Base-by-base conservation (phyloP, 2,113 vertebrate species). In the Pelusios castaneus region DNA sequence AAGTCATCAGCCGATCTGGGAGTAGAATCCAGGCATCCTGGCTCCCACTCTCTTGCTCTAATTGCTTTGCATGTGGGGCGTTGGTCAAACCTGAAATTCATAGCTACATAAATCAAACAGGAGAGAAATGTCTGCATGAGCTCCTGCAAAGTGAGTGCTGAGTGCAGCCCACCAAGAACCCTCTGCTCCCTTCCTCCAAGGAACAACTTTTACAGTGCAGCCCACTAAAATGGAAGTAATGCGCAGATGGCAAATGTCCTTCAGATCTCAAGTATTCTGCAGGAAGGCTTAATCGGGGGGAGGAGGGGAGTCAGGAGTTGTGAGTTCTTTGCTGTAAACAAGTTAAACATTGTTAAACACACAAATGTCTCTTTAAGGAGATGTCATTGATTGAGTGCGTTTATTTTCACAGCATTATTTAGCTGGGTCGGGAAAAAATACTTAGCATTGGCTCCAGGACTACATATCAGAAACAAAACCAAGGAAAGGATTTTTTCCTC, bases 321-420 rank as follows among this genome's bases (percentile, higher is more conserved):
- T 92, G 97, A 98, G 98, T 97, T 98, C 98, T 98, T 91, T 81
- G 84, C 95, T 93, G 95, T 98, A 99, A 98, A 99, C 98, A 99
- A 98, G 97, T 98, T 97, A 98, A 97, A 97, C 97, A 60, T 98
- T 98, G 98, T 98, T 98, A 98, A 98, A 99, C 98, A 98, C 98
- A 98, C 97, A 97, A 94, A 84, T 95, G 98, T 97, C 98, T 97
- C 97, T 96, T 98, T 97, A 96, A 97, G 97, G 97, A 98, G 97
- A 97, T 90, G 91, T 75, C 95, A 97, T 97, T 97, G 97, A 97
- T 96, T 93, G 95, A 95, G 92, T 14, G 95, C 96, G 98, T 99
- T 99, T 99, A 99, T 99, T 99, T 99, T 98, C 98, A 98, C 98
- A 98, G 98, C 97, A 73, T 98, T 98, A 97, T 96, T 98, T 97